Evolutionary conservation across 2,888 invertebrate genomes (phyloP).

Genomic region (Ochropleura leucogaster): DNA sequence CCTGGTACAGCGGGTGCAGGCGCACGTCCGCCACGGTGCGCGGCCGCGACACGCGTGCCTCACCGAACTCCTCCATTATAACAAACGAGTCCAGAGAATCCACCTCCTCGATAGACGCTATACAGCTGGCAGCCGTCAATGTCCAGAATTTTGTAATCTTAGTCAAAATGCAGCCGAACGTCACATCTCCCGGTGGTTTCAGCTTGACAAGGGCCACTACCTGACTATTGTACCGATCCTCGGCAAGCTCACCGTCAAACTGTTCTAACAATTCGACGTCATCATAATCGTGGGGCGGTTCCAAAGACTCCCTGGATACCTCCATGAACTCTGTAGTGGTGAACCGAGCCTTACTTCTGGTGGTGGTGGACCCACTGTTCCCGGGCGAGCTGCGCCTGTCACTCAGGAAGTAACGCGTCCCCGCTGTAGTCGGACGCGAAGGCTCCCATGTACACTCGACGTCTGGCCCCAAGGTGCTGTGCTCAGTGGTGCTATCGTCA

Average conservation of each 20-base stretch:
- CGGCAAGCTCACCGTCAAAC: slow-evolving; percentile 60
- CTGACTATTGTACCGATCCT: slow-evolving; percentile 61
- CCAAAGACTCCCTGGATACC: slow-evolving; percentile 4
- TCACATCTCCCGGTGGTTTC: slow-evolving; percentile 72
- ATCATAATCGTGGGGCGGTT: slow-evolving; percentile 31
- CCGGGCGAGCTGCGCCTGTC: not conserved
- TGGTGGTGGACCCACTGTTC: not conserved
- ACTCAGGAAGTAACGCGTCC: slow-evolving; percentile 71
- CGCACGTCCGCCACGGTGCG: slow-evolving; percentile 74
- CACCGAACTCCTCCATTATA: slow-evolving; percentile 77
- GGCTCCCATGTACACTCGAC: slow-evolving; percentile 81
- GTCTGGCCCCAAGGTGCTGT: slow-evolving; percentile 55
- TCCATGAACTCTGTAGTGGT: slow-evolving; percentile 10
- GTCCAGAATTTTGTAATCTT: slow-evolving; percentile 77
- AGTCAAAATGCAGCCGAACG: slow-evolving; percentile 82
- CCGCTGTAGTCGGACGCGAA: slow-evolving; percentile 74
- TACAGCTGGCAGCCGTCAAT: slow-evolving; percentile 84
- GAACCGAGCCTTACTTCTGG: not conserved
- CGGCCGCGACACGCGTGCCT: slow-evolving; percentile 60
- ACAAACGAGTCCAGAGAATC: slow-evolving; percentile 81
- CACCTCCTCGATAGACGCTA: slow-evolving; percentile 81
- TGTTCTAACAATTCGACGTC: slow-evolving; percentile 45
- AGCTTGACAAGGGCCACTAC: slow-evolving; percentile 79
- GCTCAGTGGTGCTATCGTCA: not conserved
- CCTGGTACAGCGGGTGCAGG: slow-evolving; percentile 79